Evolutionary conservation across 2,888 invertebrate genomes (phyloP), one percentile per base, ranked within the genome.

Genomic region (Mongoloraphidia duomilia): DNA sequence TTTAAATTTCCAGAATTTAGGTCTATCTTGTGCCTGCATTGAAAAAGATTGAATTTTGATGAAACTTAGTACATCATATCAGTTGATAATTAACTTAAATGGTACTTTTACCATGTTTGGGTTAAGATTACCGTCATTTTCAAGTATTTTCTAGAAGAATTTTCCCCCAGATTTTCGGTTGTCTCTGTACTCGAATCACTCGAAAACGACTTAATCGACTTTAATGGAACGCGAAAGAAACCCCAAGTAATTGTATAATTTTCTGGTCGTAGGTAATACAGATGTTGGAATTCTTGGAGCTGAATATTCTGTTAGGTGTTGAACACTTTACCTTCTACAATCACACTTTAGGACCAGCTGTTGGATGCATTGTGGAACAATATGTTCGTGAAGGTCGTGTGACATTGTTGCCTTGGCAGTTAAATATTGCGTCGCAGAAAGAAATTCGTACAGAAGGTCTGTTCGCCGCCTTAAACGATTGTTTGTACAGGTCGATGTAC

Each of bases 391-490:
- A 60, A 59, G 49, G 38, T 47, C 63, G 82, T 9, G 78, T 86
- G 49, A 82, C 82, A 1, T 64, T 89, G 54, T 69, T 88, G 57
- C 84, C 85, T 2, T 89, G 89, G 93, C 82, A 87, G 63, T 75
- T 92, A 56, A 84, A 90, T 52, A 84, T 90, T 73, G 74, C 82
- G 34, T 91, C 91, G 1, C 89, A 90, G 65, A 81, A 84, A 61
- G 92, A 93, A 68, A 93, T 93, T 53, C 81, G 93, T 53, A 93
- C 92, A 2, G 92, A 93, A 65, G 91, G 91, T 6, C 75, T 90
- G 53, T 93, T 93, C 65, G 91, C 92, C 1, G 90, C 92, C 9
- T 78, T 93, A 58, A 93, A 93, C 69, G 93, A 93, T 72, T 93
- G 93, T 65, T 76, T 93, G 17, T 93, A 93, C 69, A 77, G 93